These are phyloP conservation scores for Euura lappo DNA, from an alignment of 1,140 invertebrate species.

Conservation along the genomic window DNA sequence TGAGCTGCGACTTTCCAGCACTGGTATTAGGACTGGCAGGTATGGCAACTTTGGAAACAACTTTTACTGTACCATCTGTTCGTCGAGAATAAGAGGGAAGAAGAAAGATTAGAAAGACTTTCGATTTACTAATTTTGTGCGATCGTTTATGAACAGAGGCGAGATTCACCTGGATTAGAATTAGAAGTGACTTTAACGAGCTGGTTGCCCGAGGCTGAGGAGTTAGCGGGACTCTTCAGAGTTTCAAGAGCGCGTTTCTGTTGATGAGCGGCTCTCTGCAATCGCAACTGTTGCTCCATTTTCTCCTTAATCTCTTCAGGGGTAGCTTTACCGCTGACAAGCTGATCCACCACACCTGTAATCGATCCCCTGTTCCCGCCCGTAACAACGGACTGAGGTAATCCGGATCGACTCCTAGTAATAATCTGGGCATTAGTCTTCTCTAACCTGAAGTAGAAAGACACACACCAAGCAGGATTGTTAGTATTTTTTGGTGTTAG, in stretches of 20 bases:
- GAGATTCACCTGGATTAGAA: constrained; percentile 56
- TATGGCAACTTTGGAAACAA: constrained; percentile 68
- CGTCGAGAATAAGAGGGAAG: constrained; percentile 23
- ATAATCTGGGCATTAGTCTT: constrained; percentile 73
- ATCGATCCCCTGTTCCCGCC: constrained; percentile 41
- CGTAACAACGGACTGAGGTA: constrained; percentile 58
- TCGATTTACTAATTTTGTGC: not conserved
- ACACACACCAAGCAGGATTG: constrained; percentile 51
- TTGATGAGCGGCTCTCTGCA: constrained; percentile 86
- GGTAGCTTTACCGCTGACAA: constrained; percentile 65
- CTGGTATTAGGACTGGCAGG: constrained; percentile 62
- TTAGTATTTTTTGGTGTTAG: constrained; percentile 50
- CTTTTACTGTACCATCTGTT: constrained; percentile 66
- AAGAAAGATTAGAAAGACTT: constrained; percentile 10
- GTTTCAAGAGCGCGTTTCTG: constrained; percentile 78
- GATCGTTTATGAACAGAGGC: not conserved
- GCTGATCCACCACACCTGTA: constrained; percentile 43
- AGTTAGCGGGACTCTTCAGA: constrained; percentile 57
- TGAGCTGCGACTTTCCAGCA: constrained; percentile 71
- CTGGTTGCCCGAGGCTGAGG: constrained; percentile 47
- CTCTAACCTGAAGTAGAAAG: constrained; percentile 64
- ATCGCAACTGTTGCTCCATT: constrained; percentile 86
- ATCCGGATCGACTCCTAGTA: constrained; percentile 75
- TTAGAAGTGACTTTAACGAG: constrained; percentile 65
- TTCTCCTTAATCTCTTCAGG: constrained; percentile 89